Evolutionary conservation across 2,888 invertebrate genomes (phyloP), one percentile per base, ranked within the genome.

Genomic region (Platycnemis pennipes): DNA sequence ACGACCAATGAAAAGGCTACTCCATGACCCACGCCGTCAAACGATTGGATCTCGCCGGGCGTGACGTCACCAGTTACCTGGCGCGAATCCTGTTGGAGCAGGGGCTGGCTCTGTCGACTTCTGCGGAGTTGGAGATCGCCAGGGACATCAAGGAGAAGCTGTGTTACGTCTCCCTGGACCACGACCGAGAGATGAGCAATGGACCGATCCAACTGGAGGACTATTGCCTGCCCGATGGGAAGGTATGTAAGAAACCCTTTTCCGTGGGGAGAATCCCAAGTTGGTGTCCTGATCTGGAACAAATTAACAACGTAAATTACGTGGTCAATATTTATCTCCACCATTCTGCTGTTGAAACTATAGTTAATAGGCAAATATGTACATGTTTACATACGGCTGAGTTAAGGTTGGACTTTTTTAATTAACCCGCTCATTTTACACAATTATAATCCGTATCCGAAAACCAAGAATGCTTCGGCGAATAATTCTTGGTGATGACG

Each of bases 91-190:
- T 97, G 95, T 97, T 96, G 95, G 97, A 97, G 95, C 95, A 96
- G 94, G 97, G 96, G 37, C 98, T 98, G 95, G 98, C 95, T 94
- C 97, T 97, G 96, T 97, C 97, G 95, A 97, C 97, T 95, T 96
- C 97, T 22, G 96, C 96, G 94, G 97, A 97, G 95, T 97, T 98
- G 96, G 99, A 53, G 53, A 99, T 99, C 96, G 99, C 99, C 95
- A 98, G 99, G 96, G 99, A 99, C 97, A 99, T 99, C 97, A 99
- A 99, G 97, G 99, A 99, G 96, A 99, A 99, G 97, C 97, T 99
- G 95, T 99, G 99, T 97, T 99, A 99, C 97, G 98, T 99, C 95
- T 99, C 99, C 95, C 97, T 99, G 95, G 99, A 99, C 98, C 99
- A 99, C 96, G 99, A 99, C 97, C 99, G 99, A 97, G 99, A 99